Base-by-base conservation (phyloP, 2,888 invertebrate species). In the Caenorhabditis imperialis region DNA sequence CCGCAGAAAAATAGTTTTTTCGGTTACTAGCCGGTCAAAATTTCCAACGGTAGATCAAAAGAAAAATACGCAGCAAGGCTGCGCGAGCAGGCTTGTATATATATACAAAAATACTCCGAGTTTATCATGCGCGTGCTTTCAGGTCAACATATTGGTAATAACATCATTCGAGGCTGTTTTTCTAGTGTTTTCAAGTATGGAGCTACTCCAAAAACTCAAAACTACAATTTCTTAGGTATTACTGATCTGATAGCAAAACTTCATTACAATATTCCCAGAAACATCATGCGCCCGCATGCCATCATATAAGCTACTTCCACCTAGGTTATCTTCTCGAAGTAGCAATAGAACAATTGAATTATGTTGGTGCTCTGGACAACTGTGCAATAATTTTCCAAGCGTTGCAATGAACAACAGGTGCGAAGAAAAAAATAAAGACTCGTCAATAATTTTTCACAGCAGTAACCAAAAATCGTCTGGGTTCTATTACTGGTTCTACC, bases 81-180 rank as follows among this genome's bases (percentile, higher is more conserved):
- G n/a, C n/a, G n/a, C n/a, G n/a, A n/a, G n/a, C n/a, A n/a, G n/a
- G n/a, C n/a, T n/a, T n/a, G n/a, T n/a, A n/a, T n/a, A n/a, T n/a
- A n/a, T n/a, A n/a, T n/a, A n/a, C n/a, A n/a, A n/a, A n/a, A n/a
- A n/a, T n/a, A n/a, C n/a, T n/a, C n/a, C n/a, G n/a, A n/a, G n/a
- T 30, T 30, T 30, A 30, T 7, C 10, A 30, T 30, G 6, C 10
- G 10, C 30, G 10, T 30, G 10, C 27, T 78, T 83, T 61, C 75
- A 87, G 87, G 87, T 16, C 84, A 85, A 42, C 85, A 86, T 63
- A 79, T 87, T 51, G 87, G 87, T 7, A 87, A 85, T 70, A 87
- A 87, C 47, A 85, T 87, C 40, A 87, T 87, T 54, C 83, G 87
- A 4, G 87, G 87, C 14, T 87, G 87, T 54, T 85, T 86, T 54